A percentile compares a stretch with the other conserved stretches of the same genome.
Conservation (phyloP, 2,888 invertebrate genomes). For the Boloria selene region DNA sequence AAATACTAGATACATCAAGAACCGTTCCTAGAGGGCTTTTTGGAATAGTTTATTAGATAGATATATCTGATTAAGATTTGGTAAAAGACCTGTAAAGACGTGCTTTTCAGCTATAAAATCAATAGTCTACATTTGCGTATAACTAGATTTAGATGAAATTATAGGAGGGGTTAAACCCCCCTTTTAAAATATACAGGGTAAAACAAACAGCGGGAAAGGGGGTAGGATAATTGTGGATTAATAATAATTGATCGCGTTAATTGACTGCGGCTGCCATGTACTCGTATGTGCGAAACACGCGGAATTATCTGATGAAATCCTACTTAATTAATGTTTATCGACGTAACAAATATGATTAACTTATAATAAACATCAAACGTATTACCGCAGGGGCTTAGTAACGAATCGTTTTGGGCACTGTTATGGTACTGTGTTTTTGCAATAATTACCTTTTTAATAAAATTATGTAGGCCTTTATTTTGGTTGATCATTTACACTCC, state of each 20-base stretch:
- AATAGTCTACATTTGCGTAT: no score
- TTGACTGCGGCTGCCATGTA: constrained; percentile 45
- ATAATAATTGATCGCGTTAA: constrained; percentile 64
- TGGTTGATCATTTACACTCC: no score
- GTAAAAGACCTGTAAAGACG: no score
- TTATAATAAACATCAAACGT: constrained; percentile 33
- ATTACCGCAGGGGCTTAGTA: constrained; percentile 24
- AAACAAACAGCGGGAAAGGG: constrained; percentile 56
- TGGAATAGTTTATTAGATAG: no score
- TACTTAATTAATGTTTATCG: constrained; percentile 42
- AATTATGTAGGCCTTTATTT: no score
- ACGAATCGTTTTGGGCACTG: constrained; percentile 15
- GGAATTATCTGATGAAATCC: constrained; percentile 41
- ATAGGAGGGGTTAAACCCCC: background rate
- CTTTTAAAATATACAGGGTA: constrained; percentile 59
- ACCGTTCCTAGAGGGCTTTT: no score
- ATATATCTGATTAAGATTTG: no score
- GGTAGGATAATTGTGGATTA: constrained; percentile 66
- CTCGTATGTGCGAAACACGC: constrained; percentile 37
- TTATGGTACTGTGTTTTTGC: constrained; percentile 3
- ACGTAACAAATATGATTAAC: constrained; percentile 38
- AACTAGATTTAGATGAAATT: background rate
- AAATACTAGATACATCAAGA: no score
- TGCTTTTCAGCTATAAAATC: no score
- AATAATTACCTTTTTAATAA: background rate